Evolutionary conservation across 1,140 invertebrate genomes (phyloP), one percentile per base, ranked within the genome.

Genomic region (Lordiphosa collinella): DNA sequence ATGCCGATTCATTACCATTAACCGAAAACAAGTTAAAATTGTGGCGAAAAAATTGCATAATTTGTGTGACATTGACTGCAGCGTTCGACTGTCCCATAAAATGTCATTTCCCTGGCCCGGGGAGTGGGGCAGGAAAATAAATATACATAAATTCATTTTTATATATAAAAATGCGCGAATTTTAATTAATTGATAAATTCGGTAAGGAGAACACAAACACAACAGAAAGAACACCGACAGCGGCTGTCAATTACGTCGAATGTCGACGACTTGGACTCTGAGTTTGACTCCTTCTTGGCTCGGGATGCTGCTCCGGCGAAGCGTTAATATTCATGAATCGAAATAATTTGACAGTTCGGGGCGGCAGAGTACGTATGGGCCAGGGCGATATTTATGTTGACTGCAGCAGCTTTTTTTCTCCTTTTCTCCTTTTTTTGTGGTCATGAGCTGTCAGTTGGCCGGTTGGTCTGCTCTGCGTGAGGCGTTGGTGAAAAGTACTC

Each of bases 151-250:
- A 73, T 74, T 74, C 64, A 76, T 74, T 76, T 74, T 84, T 18
- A 4, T 18, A n/a, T 78, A 60, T 62, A 82, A 68, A 72, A 84
- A 84, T 84, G 78, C 78, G 78, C 78, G 78, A 84, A 84, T 84
- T 84, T 84, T 84, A 84, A 84, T 84, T 84, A 84, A 84, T 84
- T 84, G 78, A 84, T 84, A 84, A 84, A 84, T 84, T 84, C 79
- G 68, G 79, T 84, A 82, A 82, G 64, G 72, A 76, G 71, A 63
- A 43, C 38, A 54, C 57, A 51, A 36, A 46, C 37, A 41, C 66
- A 55, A 32, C 53, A 46, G 65, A 61, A 70, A 68, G 44, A 38
- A 32, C 43, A 50, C 38, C 35, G 31, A 40, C 14, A 72, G 79
- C 78, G 67, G 72, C 78, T 82, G 78, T 82, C 78, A 82, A 84